A percentile compares a stretch with the other conserved stretches of the same genome.
These are phyloP conservation scores for Gymnothorax reevesii DNA, from an alignment of 2,797 vertebrate genomes.

Conservation along the genomic window DNA sequence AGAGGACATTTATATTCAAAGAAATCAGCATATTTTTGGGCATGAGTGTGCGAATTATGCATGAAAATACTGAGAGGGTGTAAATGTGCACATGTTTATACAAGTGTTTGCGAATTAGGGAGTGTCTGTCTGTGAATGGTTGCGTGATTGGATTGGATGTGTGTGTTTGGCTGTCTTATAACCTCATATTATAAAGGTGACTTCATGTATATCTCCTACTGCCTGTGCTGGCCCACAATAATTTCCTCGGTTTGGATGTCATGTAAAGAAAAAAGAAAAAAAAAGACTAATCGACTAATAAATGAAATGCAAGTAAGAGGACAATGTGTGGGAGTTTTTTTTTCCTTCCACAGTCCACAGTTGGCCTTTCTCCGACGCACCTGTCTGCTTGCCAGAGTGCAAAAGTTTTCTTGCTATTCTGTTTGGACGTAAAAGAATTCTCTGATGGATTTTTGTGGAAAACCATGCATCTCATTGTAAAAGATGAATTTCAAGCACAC, in stretches of 20 bases:
- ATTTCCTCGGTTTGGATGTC: neutral
- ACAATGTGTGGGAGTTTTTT: conserved; percentile 6
- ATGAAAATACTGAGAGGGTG: neutral
- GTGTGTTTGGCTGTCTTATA: neutral
- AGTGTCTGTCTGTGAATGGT: neutral
- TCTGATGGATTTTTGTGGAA: too few species aligned
- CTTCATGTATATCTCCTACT: neutral
- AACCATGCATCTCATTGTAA: too few species aligned
- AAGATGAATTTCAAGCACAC: too few species aligned
- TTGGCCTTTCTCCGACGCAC: too few species aligned
- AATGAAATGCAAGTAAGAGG: neutral
- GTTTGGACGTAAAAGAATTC: too few species aligned
- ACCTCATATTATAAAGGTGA: conserved; percentile 26
- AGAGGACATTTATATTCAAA: conserved; percentile 36
- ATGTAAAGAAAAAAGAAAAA: conserved; percentile 2
- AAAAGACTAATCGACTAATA: conserved; percentile 14
- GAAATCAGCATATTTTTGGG: conserved; percentile 15
- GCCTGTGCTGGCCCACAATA: neutral
- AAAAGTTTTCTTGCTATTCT: too few species aligned
- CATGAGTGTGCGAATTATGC: neutral
- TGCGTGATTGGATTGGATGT: neutral
- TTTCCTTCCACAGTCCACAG: conserved; percentile 13
- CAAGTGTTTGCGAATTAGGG: neutral
- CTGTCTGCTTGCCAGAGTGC: too few species aligned
- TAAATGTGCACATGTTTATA: neutral